phyloP scores from a whole-genome alignment of 2,113 vertebrate genomes.

The Erythrocercus mccallii region DNA sequence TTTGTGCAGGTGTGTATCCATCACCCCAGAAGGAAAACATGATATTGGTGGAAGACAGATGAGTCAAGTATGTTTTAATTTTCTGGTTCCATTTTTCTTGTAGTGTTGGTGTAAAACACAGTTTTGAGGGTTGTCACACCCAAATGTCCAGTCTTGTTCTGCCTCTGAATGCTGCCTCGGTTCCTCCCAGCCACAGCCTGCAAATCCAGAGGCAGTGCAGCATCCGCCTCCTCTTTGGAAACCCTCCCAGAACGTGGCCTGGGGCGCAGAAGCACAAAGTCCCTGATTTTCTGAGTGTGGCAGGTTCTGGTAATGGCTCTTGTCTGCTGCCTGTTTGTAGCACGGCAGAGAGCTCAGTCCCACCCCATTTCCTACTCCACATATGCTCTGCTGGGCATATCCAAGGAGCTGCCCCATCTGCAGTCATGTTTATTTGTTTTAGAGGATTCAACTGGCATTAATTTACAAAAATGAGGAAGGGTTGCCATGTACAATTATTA shows the following conservation, averaged over 20 bases:
- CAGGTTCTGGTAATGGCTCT: not conserved
- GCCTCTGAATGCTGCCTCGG: not conserved
- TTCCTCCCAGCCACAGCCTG: not conserved
- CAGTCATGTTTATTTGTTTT: slow-evolving; percentile 59
- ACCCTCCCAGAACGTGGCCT: not conserved
- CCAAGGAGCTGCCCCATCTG: slow-evolving; percentile 38
- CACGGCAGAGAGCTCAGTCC: not conserved
- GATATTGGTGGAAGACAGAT: not conserved
- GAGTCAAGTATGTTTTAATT: not conserved
- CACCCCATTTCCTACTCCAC: not conserved
- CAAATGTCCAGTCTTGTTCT: not conserved
- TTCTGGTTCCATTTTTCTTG: not conserved
- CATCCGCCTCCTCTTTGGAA: not conserved
- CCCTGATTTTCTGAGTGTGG: not conserved
- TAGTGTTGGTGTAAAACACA: not conserved
- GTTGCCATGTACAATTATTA: slow-evolving; percentile 58
- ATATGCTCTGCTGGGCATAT: slow-evolving; percentile 4
- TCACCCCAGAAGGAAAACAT: not conserved
- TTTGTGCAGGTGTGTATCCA: not conserved
- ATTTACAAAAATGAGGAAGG: slow-evolving; percentile 66
- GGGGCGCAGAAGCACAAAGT: not conserved
- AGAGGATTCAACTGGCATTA: slow-evolving; percentile 58
- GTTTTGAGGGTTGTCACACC: not conserved
- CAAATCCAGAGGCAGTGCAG: not conserved
- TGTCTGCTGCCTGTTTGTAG: not conserved